A percentile compares a stretch with the other conserved stretches of the same genome.
phyloP scores from a whole-genome alignment of 2,113 vertebrate species.

The Cyanoramphus novaezelandiae region DNA sequence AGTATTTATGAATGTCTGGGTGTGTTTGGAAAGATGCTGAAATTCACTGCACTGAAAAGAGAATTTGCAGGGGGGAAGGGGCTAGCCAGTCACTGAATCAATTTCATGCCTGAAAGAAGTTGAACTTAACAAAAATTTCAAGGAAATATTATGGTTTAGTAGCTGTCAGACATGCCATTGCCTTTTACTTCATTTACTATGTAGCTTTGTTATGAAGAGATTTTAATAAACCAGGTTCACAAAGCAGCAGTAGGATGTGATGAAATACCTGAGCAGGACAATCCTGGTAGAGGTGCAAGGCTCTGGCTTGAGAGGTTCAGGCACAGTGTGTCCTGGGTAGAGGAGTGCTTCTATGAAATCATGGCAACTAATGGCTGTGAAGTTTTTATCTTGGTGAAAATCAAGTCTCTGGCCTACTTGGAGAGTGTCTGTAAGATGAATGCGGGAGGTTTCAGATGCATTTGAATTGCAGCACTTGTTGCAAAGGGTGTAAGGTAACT shows the following conservation, averaged over 20 bases:
- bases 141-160: background rate
- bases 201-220: background rate
- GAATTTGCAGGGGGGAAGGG: background rate
- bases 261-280: background rate
- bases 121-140: background rate
- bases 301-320: background rate
- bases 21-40: background rate
- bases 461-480: background rate
- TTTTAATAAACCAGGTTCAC: background rate
- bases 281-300: background rate
- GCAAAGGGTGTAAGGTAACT: background rate
- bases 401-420: background rate
- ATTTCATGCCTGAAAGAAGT: background rate
- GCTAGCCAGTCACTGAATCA: background rate
- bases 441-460: background rate
- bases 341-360: background rate
- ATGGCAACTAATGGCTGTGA: background rate
- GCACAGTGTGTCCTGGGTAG: background rate
- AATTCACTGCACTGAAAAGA: background rate
- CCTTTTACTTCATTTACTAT: background rate
- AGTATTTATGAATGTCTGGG: background rate
- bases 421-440: background rate
- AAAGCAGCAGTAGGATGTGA: background rate
- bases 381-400: background rate
- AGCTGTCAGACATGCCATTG: background rate